Evolutionary conservation across 1,140 invertebrate genomes (phyloP).

Genomic region (Brachionus rotundiformis): DNA sequence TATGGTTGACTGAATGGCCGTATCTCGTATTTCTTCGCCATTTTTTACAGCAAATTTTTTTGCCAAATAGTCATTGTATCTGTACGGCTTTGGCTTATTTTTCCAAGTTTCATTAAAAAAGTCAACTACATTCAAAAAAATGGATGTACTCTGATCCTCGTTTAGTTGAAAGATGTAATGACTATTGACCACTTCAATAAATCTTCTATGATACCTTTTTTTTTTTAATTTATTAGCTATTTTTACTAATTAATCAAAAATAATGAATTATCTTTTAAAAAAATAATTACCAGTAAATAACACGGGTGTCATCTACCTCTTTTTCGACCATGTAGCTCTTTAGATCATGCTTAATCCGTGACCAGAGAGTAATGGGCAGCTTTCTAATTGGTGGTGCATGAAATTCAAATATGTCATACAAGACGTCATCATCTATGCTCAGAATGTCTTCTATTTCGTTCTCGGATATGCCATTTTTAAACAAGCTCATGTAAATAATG

Average conservation of each 20-base stretch:
- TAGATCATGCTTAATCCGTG: slow-evolving; percentile 70
- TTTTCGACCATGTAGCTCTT: slow-evolving; percentile 71
- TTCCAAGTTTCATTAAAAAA: slow-evolving; percentile 52
- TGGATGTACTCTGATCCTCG: neutral
- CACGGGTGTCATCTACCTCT: slow-evolving; percentile 64
- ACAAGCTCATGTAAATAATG: slow-evolving; percentile 71
- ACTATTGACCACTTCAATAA: slow-evolving; percentile 45
- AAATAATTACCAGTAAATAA: slow-evolving; percentile 44
- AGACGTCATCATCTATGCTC: slow-evolving; percentile 59
- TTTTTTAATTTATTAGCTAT: too few relatives aligned
- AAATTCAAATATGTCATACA: slow-evolving; percentile 57
- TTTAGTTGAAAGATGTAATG: slow-evolving; percentile 22
- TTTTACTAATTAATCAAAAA: too few relatives aligned
- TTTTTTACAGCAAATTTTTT: slow-evolving; percentile 1
- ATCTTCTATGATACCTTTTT: slow-evolving; percentile 47
- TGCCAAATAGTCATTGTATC: neutral
- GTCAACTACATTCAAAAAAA: slow-evolving; percentile 25
- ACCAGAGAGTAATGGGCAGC: slow-evolving; percentile 68
- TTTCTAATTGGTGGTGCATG: slow-evolving; percentile 54
- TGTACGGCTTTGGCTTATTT: slow-evolving; percentile 33
- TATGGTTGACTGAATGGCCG: neutral
- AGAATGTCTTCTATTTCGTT: slow-evolving; percentile 59
- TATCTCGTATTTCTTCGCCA: neutral
- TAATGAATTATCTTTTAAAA: too few relatives aligned
- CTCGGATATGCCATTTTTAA: slow-evolving; percentile 58